Conservation (phyloP, 2,113 vertebrate species). For the Aegypius monachus region DNA sequence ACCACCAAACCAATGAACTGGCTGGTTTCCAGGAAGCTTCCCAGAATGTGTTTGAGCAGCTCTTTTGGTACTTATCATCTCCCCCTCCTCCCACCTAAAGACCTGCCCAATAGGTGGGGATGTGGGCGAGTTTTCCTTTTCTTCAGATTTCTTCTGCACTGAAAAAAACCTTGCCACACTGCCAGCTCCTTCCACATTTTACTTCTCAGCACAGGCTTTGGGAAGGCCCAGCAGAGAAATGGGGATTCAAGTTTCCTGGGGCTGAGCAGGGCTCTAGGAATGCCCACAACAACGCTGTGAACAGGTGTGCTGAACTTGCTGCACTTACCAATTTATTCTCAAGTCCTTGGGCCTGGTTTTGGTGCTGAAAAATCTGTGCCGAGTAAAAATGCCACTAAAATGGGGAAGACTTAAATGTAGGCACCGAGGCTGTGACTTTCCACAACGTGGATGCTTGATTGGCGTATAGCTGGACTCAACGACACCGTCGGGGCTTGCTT, state of each 20-base stretch:
- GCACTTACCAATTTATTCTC: accelerated
- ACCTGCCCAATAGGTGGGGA: no score
- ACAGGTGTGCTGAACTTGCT: accelerated
- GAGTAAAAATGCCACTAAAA: not conserved
- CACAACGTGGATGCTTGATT: not conserved
- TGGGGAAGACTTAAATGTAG: not conserved
- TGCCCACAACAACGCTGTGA: not conserved
- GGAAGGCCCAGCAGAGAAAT: not conserved
- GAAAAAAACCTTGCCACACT: accelerated
- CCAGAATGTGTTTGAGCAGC: not conserved
- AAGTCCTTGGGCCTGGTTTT: not conserved
- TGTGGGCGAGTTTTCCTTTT: not conserved
- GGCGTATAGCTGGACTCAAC: accelerated
- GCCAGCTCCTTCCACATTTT: not conserved
- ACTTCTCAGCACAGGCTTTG: not conserved
- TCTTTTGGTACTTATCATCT: not conserved
- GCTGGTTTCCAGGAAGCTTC: not conserved
- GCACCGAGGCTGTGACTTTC: no score
- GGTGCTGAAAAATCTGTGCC: not conserved
- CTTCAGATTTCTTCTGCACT: not conserved
- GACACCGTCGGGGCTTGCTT: not conserved
- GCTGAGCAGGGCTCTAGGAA: not conserved
- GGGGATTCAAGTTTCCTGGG: no score
- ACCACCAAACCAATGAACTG: not conserved
- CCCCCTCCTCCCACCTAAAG: not conserved